Evolutionary conservation across 1,140 invertebrate species (phyloP).

Genomic region (Phymorhynchus buccinoides): DNA sequence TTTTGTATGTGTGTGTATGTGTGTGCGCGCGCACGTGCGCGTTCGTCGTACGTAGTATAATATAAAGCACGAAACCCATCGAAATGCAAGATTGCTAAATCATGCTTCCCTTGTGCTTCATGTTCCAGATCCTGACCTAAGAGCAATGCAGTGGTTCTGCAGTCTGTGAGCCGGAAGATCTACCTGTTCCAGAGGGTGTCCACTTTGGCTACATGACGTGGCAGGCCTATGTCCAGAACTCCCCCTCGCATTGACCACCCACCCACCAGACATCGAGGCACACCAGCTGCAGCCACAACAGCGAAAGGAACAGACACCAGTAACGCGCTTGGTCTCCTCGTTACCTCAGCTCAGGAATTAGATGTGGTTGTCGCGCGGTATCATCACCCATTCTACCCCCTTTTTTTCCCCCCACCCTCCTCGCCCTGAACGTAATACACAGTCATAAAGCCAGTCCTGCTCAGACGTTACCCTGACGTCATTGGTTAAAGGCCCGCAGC

Average conservation of each 20-base stretch:
- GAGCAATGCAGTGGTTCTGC: slow-evolving; percentile 53
- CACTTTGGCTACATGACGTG: no score
- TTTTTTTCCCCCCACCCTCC: background rate
- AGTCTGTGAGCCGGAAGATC: slow-evolving; percentile 36
- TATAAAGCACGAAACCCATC: background rate
- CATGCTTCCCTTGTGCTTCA: background rate
- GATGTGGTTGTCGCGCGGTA: background rate
- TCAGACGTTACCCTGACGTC: no score
- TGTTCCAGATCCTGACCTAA: background rate
- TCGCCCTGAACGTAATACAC: no score
- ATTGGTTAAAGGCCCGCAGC: no score
- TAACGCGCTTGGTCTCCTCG: background rate
- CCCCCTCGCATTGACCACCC: background rate
- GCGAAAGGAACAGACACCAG: background rate
- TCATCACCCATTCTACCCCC: background rate
- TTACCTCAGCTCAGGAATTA: background rate
- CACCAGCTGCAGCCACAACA: no score
- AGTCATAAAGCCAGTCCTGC: no score
- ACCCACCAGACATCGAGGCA: no score
- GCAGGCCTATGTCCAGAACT: no score
- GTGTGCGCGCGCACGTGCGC: background rate
- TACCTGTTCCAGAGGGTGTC: background rate
- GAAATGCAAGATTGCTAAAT: background rate
- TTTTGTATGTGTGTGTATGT: no score
- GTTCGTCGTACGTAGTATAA: no score